Evolutionary conservation across 2,888 invertebrate genomes (phyloP), one percentile per base, ranked within the genome.

Genomic region (Tiliacea citrago): DNA sequence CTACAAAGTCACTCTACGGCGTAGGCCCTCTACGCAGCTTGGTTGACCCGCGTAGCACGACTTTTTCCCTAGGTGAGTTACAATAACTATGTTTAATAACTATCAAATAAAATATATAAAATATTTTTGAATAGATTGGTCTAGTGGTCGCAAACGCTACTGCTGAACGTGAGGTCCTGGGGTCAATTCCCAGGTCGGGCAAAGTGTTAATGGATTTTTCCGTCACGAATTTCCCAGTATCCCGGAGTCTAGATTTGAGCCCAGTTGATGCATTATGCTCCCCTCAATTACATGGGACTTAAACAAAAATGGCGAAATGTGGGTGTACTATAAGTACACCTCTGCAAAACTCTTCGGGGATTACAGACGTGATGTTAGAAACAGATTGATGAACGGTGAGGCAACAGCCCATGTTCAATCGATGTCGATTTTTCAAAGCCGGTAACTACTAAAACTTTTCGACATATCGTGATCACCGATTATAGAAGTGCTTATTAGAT

Each of bases 1-100:
- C 73, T 73, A 60, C 49, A 13, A 42, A 73, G 21, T 42, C 4
- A n/a, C 4, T 76, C 53, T 68, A 76, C 67, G 77, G 16, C 57
- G 77, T 51, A 76, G 51, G 39, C n/a, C 49, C 35, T 66, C 67
- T 75, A 45, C 66, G 47, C 18, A 16, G 13, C 18, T n/a, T 42
- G 13, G 24, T 21, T 21, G 29, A 49, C 2, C 16, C 9, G 49
- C 75, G 39, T 62, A 62, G 62, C 62, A n/a, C 47, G 49, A n/a
- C 24, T 58, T 61, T 10, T n/a, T 18, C 2, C 13, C 8, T 47
- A 39, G 18, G 13, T 45, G 18, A 29, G 13, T 21, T 53, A 12
- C 13, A 66, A 67, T 29, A 29, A 51, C 24, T 51, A 24, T 51
- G 29, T 45, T 4, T 45, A 45, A 16, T n/a, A n/a, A n/a, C n/a